Conservation (phyloP, 2,888 invertebrate species). For the Bombylius discolor region DNA sequence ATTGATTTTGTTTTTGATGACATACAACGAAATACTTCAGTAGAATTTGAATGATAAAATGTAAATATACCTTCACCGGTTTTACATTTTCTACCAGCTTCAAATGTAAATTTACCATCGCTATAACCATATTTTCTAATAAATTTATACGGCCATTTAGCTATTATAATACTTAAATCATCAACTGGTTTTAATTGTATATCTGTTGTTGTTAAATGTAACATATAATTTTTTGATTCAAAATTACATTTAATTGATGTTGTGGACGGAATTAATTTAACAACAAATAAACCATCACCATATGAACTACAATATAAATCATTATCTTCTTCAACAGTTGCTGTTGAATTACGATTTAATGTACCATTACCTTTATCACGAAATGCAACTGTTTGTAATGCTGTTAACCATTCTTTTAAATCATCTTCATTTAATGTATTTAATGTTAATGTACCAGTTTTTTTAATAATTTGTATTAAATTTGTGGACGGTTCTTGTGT, state of each 20-base stretch:
- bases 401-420: conserved; percentile 63
- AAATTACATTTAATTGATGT: conserved; percentile 65
- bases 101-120: conserved; percentile 75
- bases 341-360: conserved; percentile 28
- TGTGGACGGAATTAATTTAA: conserved; percentile 63
- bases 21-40: conserved; percentile 69
- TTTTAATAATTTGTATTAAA: conserved; percentile 56
- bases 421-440: conserved; percentile 51
- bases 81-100: conserved; percentile 75
- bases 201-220: conserved; percentile 61
- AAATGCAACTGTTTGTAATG: conserved; percentile 70
- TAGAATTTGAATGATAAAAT: conserved; percentile 66
- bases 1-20: conserved; percentile 76
- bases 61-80: conserved; percentile 75
- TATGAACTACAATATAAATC: conserved; percentile 72
- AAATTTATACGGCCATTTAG: conserved; percentile 74
- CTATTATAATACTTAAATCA: conserved; percentile 46
- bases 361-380: conserved; percentile 46
- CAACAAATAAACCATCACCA: conserved; percentile 67
- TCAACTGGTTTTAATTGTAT: conserved; percentile 55
- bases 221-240: conserved; percentile 54
- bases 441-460: conserved; percentile 51
- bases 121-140: conserved; percentile 76
- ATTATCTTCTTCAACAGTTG: conserved; percentile 64
- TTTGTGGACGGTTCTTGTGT: conserved; percentile 49